These are phyloP conservation scores for Bradypus variegatus DNA, from an alignment of 2,797 vertebrate genomes.

Conservation along the genomic window DNA sequence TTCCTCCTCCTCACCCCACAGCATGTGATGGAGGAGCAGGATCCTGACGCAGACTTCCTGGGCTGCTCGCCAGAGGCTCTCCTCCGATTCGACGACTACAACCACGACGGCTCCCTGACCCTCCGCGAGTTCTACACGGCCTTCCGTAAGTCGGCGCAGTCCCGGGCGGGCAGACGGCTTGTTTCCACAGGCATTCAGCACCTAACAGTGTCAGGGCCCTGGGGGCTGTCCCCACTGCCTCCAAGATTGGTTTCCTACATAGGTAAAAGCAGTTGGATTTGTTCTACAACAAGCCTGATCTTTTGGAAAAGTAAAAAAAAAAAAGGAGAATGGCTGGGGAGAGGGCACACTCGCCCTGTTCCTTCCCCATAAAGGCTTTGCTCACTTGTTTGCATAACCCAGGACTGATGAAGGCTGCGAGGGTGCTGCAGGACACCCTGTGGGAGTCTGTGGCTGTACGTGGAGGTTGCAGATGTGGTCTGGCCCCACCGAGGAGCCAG, in stretches of 20 bases:
- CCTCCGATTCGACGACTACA: conserved; percentile 92
- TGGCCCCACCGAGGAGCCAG: not conserved
- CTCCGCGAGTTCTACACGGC: conserved; percentile 91
- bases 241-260: not conserved
- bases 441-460: not conserved
- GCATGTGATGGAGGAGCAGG: conserved; percentile 66
- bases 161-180: accelerated
- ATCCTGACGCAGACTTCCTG: conserved; percentile 78
- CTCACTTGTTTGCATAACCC: accelerated
- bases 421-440: not conserved
- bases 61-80: conserved; percentile 89
- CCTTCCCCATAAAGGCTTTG: not conserved
- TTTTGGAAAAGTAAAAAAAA: not conserved
- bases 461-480: not conserved
- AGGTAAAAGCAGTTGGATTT: not conserved
- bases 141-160: conserved; percentile 84
- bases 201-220: not conserved
- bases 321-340: too few relatives aligned
- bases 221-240: not conserved
- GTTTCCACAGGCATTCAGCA: accelerated
- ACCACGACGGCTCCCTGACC: conserved; percentile 84
- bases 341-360: accelerated
- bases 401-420: not conserved
- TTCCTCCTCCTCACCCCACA: conserved; percentile 47
- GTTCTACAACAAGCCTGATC: not conserved